phyloP scores from a whole-genome alignment of 2,113 vertebrate species.

The Calyptomena viridis region DNA sequence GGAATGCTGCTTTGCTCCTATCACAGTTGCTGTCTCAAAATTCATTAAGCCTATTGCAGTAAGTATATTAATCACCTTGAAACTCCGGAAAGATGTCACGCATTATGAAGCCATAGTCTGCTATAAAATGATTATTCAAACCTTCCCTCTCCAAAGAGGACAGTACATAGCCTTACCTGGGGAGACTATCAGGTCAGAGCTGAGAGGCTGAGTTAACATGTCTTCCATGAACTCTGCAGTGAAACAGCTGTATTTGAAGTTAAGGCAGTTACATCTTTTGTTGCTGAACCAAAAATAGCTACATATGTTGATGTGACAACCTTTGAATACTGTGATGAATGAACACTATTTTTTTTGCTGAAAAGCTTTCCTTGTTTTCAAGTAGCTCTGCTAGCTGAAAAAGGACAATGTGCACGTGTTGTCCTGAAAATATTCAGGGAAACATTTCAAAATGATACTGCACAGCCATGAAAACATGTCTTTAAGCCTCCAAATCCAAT shows the following conservation, averaged over 20 bases:
- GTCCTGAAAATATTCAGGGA: neutral
- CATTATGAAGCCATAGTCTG: neutral
- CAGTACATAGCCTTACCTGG: neutral
- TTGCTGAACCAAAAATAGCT: neutral
- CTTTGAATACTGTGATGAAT: neutral
- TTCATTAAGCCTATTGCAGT: neutral
- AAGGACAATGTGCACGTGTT: neutral
- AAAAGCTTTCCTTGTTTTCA: neutral
- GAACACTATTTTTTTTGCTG: neutral
- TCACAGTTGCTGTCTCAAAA: neutral
- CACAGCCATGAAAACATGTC: neutral
- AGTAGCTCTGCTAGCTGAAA: neutral
- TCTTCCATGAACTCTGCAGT: neutral
- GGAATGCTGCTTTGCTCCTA: neutral
- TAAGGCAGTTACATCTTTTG: neutral
- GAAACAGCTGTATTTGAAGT: neutral
- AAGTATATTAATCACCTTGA: conserved; percentile 20
- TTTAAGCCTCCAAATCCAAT: neutral
- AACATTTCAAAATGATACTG: neutral
- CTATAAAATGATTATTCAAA: neutral
- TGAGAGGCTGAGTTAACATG: accelerated
- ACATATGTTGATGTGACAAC: neutral
- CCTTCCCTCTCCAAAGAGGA: neutral
- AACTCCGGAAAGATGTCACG: neutral
- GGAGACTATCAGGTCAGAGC: neutral